These are phyloP conservation scores for Litocranius walleri DNA, from an alignment of 2,113 vertebrate genomes.

Conservation along the genomic window DNA sequence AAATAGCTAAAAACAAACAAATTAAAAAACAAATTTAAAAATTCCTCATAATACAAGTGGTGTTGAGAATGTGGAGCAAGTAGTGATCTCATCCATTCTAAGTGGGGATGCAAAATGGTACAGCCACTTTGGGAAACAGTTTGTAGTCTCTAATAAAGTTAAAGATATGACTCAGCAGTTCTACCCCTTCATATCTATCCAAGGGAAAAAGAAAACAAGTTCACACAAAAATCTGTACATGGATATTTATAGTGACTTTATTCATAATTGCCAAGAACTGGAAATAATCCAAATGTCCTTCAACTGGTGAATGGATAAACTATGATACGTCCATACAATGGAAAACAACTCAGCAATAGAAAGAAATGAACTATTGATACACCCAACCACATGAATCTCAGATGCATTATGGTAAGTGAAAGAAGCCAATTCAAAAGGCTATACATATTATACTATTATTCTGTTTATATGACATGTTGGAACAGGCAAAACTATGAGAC, in stretches of 20 bases:
- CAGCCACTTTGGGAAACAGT: background rate
- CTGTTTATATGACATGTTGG: background rate
- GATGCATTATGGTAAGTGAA: background rate
- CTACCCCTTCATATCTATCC: background rate
- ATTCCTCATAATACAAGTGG: background rate
- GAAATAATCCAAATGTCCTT: background rate
- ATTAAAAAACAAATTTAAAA: background rate
- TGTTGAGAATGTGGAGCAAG: background rate
- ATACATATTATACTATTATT: background rate
- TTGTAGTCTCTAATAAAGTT: background rate
- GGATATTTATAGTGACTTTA: background rate
- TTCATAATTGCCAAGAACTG: background rate
- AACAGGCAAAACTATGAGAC: background rate
- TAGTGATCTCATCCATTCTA: background rate
- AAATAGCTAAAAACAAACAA: background rate
- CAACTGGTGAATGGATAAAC: background rate
- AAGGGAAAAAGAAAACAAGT: background rate
- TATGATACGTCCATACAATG: background rate
- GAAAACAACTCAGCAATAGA: background rate
- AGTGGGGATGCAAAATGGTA: background rate
- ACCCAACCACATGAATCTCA: background rate
- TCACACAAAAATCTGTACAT: background rate
- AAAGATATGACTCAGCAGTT: background rate
- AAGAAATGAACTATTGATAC: background rate
- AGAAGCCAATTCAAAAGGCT: background rate